A percentile compares a stretch with the other conserved stretches of the same genome.
Evolutionary conservation across 2,797 vertebrate species (phyloP).

Genomic region (Alfaro cultratus): DNA sequence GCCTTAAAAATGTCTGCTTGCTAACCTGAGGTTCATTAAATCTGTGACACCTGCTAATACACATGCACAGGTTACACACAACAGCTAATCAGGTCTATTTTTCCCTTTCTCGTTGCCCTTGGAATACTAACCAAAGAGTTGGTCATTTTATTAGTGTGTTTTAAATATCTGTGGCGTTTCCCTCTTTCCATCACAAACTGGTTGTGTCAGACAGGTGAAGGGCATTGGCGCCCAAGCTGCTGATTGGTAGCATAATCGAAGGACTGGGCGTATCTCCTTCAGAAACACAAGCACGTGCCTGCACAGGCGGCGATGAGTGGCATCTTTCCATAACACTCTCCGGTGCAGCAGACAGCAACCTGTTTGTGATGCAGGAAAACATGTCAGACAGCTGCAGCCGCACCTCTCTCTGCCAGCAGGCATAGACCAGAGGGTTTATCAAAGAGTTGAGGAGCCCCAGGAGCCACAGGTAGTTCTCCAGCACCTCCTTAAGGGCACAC

Average conservation of each 20-base stretch:
- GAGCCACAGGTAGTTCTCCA: constrained; percentile 89
- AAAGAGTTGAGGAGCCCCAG: constrained; percentile 89
- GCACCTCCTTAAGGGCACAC: constrained; percentile 78
- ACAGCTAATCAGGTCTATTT: neutral
- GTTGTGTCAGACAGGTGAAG: constrained; percentile 10
- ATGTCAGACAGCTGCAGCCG: constrained; percentile 82
- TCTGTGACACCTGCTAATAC: neutral
- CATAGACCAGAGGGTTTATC: constrained; percentile 91
- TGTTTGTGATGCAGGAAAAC: constrained; percentile 67
- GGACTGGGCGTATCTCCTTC: constrained; percentile 19
- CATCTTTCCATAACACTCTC: neutral
- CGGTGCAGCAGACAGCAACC: constrained; percentile 1
- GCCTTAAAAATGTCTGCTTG: neutral
- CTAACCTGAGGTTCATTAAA: neutral
- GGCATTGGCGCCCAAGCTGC: neutral
- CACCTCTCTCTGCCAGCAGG: constrained; percentile 89
- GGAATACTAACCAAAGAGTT: neutral
- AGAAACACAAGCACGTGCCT: neutral
- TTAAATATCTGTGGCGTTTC: neutral
- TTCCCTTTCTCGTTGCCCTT: neutral
- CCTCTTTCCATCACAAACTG: constrained; percentile 27
- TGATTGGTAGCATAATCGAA: constrained; percentile 10
- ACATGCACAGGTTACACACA: neutral
- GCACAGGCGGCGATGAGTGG: neutral
- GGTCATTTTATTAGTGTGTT: neutral